Evolutionary conservation across 2,797 vertebrate species (phyloP), one percentile per base, ranked within the genome.

Genomic region (Hybognathus amarus): DNA sequence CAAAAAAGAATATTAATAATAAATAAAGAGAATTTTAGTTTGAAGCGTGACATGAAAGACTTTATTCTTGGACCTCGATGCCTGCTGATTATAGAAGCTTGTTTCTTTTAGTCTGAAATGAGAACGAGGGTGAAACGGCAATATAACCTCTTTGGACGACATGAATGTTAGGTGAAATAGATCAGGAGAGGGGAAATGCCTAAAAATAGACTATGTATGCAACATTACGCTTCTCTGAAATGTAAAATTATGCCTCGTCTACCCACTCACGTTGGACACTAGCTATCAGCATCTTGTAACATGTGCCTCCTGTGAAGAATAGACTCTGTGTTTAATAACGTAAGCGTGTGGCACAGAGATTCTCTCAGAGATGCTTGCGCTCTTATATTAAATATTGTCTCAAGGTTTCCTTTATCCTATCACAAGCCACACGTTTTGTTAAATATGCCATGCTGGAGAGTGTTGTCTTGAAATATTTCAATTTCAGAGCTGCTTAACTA

Each of bases 121-220:
- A 90, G 88, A 89, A 85, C 11, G 30, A 79, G 88, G 82, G 79
- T 74, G 82, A 88, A 79, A 86, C 79, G 85, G 80, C 89, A 89
- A 86, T 85, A 87, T 81, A 89, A 90, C 85, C 90, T 91, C 88
- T 90, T 89, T 91, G 91, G 90, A 93, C 89, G 79, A 91, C 88
- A 61, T 89, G 89, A 93, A 92, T 92, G 92, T 93, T 93, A 92
- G 74, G 89, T 92, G 91, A 89, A 91, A 88, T 91, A 86, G 89
- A 87, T 89, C 24, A 69, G 38, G 70, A 87, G 79, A 84, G 76
- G 61, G 89, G 89, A 84, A 85, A 87, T 87, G 77, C 83, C 80
- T 79, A 69, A 77, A 66, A 59, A 75, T 67, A 84, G 82, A 88
- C 45, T 40, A 76, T 80, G 80, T 87, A 90, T 89, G 87, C 90